Base-by-base conservation (phyloP, 1,140 invertebrate genomes). In the Ceratosolen fusciceps region DNA sequence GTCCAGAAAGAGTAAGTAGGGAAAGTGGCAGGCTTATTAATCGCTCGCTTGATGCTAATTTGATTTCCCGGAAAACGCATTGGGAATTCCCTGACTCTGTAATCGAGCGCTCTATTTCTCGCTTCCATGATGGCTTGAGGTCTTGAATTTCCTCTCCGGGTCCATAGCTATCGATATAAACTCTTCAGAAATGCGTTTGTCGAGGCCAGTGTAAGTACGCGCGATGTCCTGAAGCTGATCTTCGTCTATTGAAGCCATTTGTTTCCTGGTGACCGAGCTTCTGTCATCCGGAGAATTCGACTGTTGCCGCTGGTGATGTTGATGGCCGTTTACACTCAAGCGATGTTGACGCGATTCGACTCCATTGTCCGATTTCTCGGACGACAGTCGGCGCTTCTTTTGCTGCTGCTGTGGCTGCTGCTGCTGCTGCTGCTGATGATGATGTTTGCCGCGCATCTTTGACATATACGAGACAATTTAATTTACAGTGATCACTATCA, bases 131-230 rank as follows among this genome's bases (percentile, higher is more conserved):
- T 87, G 84, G 74, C 89, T 90, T 10, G 88, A 89, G 9, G 87
- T 85, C 67, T 88, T 89, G 0, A 87, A 89, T 80, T 89, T 89
- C 74, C 87, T 85, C 31, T 90, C 90, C 0, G 89, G 89, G 74
- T 91, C 90, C 91, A 91, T 91, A 0, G 91, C 90, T 16, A 91
- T 91, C 9, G 91, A 90, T 56, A 93, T 93, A 81, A 92, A 93
- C 80, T 92, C 91, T 75, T 92, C 92, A 0, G 92, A 92, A 26
- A 92, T 90, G 82, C 89, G 91, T 54, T 92, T 89, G 81, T 93
- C 92, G 56, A 93, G 84, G n/a, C 92, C 92, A 0, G 92, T 92
- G 80, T 92, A 93, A 2, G 91, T 91, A 65, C 88, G 89, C 2
- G 91, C 87, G n/a, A 92, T 83, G 80, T 92, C 90, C 0, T 88